Percentiles rank a stretch among this genome's conserved stretches.
phyloP scores from a whole-genome alignment of 2,888 invertebrate genomes.

The Drosophila mercatorum region DNA sequence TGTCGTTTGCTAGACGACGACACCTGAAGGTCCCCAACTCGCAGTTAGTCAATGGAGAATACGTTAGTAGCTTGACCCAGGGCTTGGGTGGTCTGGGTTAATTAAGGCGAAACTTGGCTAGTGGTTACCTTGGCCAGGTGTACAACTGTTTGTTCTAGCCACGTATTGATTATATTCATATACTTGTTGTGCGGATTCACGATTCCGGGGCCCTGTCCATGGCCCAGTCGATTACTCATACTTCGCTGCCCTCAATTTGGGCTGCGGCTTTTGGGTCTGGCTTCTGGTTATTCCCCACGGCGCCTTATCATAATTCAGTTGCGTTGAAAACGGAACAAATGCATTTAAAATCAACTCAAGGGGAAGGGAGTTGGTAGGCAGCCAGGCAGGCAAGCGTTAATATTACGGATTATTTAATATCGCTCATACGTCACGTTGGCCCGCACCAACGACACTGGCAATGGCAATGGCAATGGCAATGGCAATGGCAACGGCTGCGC shows the following conservation, averaged over 20 bases:
- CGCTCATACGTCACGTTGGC: slow-evolving; percentile 58
- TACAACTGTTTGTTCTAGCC: slow-evolving; percentile 13
- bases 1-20: slow-evolving; percentile 20
- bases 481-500: slow-evolving; percentile 12
- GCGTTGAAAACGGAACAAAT: slow-evolving; percentile 15
- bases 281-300: slow-evolving; percentile 13
- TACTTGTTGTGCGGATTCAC: slow-evolving; percentile 10
- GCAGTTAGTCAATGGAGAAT: slow-evolving; percentile 1
- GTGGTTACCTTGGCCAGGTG: slow-evolving; percentile 3
- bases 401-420: slow-evolving; percentile 62
- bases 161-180: slow-evolving; percentile 39
- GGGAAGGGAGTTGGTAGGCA: background rate
- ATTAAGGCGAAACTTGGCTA: slow-evolving; percentile 55
- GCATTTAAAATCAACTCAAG: slow-evolving; percentile 47
- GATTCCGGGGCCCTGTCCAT: background rate
- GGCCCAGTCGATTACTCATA: slow-evolving; percentile 23
- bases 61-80: slow-evolving; percentile 2
- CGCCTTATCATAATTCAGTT: slow-evolving; percentile 38
- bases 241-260: slow-evolving; percentile 23
- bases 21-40: slow-evolving; percentile 5
- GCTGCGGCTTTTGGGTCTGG: background rate
- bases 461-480: slow-evolving; percentile 5
- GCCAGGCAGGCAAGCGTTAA: slow-evolving; percentile 33
- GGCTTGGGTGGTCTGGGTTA: slow-evolving; percentile 20
- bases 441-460: slow-evolving; percentile 10